Percentiles rank a stretch among this genome's conserved stretches.
These are phyloP conservation scores for Euplexia lucipara DNA, from an alignment of 2,888 invertebrate genomes.

Conservation along the genomic window DNA sequence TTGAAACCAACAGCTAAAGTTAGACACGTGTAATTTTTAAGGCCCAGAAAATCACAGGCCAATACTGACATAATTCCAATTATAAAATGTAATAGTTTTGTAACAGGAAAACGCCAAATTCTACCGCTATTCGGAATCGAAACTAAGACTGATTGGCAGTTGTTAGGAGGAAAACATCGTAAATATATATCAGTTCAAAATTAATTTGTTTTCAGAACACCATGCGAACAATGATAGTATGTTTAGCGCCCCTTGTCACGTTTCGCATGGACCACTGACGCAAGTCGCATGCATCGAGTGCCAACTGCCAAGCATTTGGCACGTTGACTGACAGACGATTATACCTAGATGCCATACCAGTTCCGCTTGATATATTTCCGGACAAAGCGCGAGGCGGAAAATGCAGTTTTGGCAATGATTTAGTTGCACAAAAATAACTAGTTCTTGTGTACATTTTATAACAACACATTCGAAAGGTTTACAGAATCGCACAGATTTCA, in stretches of 20 bases:
- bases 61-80: not conserved
- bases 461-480: slow-evolving; percentile 6
- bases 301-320: slow-evolving; percentile 57
- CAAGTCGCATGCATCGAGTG: slow-evolving; percentile 52
- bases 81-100: not conserved
- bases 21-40: not conserved
- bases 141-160: slow-evolving; percentile 33
- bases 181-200: slow-evolving; percentile 32
- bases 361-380: slow-evolving; percentile 50
- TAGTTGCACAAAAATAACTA: slow-evolving; percentile 13
- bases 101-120: slow-evolving; percentile 10
- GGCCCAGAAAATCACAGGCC: not conserved
- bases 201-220: slow-evolving; percentile 29
- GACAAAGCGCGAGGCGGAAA: slow-evolving; percentile 18
- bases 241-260: slow-evolving; percentile 50
- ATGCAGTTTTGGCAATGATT: slow-evolving; percentile 36
- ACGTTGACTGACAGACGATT: slow-evolving; percentile 54
- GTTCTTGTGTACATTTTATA: slow-evolving; percentile 19
- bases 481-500: not conserved
- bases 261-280: slow-evolving; percentile 55
- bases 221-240: slow-evolving; percentile 46
- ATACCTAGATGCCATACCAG: slow-evolving; percentile 26
- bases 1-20: not conserved
- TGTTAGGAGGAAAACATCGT: slow-evolving; percentile 11
- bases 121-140: not conserved